These are phyloP conservation scores for Micropoecilia bifurca DNA, from an alignment of 2,797 vertebrate genomes.

Conservation along the genomic window DNA sequence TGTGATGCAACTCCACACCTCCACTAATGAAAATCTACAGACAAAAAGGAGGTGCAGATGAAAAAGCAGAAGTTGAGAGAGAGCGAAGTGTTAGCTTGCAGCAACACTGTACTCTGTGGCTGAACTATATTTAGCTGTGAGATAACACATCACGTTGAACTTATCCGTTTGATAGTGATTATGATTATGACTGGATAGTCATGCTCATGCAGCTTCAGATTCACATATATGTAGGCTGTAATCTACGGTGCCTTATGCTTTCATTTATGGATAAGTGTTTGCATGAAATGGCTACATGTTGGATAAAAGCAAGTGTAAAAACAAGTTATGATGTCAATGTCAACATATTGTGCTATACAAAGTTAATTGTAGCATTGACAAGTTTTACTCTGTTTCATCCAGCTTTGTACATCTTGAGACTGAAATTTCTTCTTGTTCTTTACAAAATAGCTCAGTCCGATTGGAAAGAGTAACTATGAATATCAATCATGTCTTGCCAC, in stretches of 20 bases:
- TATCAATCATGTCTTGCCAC: background rate
- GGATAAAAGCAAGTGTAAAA: background rate
- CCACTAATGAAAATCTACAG: constrained; percentile 36
- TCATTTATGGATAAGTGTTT: background rate
- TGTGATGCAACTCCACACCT: constrained; percentile 24
- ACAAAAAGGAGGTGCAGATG: constrained; percentile 34
- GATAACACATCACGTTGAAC: constrained; percentile 74
- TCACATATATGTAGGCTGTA: constrained; percentile 1
- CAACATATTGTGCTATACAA: background rate
- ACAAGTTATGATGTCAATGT: background rate
- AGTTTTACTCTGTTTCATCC: background rate
- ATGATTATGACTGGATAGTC: constrained; percentile 66
- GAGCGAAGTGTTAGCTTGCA: constrained; percentile 59
- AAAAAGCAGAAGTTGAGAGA: constrained; percentile 45
- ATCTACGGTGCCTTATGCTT: background rate
- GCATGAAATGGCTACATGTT: background rate
- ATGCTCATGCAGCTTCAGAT: constrained; percentile 26
- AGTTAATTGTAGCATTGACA: background rate
- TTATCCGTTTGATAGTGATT: constrained; percentile 75
- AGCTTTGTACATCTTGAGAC: background rate
- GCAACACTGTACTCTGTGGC: constrained; percentile 63
- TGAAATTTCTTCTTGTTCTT: background rate
- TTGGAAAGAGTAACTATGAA: background rate
- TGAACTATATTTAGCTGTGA: constrained; percentile 75
- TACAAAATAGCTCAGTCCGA: background rate